These are phyloP conservation scores for Porites australiensis DNA, from an alignment of 64 coral and sea anemone genomes.

Conservation along the genomic window DNA sequence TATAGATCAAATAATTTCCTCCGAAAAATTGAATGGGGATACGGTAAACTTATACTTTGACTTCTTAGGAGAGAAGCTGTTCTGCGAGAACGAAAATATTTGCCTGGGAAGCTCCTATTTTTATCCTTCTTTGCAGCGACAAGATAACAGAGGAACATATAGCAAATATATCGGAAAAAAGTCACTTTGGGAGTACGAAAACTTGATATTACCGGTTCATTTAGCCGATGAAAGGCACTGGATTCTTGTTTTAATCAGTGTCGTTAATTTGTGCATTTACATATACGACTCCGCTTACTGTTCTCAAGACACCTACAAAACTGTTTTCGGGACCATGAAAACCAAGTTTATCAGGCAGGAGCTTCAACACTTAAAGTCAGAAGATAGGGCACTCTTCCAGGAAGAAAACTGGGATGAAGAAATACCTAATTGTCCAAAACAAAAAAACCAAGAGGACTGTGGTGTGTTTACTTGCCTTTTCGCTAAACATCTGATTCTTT, in stretches of 20 bases:
- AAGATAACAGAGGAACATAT: not conserved
- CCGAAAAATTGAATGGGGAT: constrained; percentile 18
- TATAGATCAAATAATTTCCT: too few relatives aligned
- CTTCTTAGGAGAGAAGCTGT: not conserved
- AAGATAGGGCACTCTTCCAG: constrained; percentile 1
- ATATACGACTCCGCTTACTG: constrained; percentile 19
- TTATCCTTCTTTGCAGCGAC: not conserved
- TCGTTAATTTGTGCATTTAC: not conserved
- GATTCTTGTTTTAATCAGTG: constrained; percentile 20
- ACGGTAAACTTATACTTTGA: constrained; percentile 39
- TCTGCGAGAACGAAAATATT: not conserved
- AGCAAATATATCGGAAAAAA: not conserved
- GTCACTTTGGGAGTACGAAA: not conserved
- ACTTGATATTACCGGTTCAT: not conserved
- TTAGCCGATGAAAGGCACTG: not conserved
- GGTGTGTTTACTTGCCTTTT: constrained; percentile 22
- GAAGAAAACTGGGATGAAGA: constrained; percentile 9
- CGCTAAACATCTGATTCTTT: not conserved
- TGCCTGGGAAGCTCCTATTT: not conserved
- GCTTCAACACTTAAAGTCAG: not conserved
- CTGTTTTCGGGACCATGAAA: constrained; percentile 32
- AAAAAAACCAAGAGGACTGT: constrained; percentile 22
- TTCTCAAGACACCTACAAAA: not conserved
- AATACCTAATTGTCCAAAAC: not conserved
- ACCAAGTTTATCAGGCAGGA: constrained; percentile 14